Base-by-base conservation (phyloP, 2,113 vertebrate genomes). In the Danionella cerebrum region DNA sequence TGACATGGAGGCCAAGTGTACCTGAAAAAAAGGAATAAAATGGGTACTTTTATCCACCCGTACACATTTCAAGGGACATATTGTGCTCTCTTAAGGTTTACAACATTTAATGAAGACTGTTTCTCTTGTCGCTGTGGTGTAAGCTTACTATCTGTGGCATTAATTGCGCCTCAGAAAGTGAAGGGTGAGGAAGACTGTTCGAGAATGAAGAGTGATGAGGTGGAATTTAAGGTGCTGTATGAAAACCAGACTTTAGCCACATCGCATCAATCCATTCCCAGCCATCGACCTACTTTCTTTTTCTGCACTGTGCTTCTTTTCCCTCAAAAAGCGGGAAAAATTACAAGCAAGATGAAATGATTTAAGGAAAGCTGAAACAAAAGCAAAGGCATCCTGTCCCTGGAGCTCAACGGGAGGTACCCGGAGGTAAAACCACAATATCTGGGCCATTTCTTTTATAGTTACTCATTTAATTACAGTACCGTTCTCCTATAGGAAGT, bases 1-100 rank as follows among this genome's bases (percentile, higher is more conserved):
- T 65, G 88, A 90, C 75, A 84, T 93, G 86, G 91, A 93, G 72
- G 89, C 89, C 65, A 92, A 91, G 79, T 89, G 90, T 70, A 77
- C 85, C 59, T 92, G 78, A 91, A 54, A 58, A 29, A 66, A 51
- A 18, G 3, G 7, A 2, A 14, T 10, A 31, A 18, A 51, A 16
- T 63, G 45, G 5, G 2, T 27, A 21, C 21, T 52, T 29, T 25
- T 50, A 64, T 38, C 2, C 10, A 18, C 25, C 11, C 18, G 5
- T 5, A 13, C 19, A 31, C 9, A 6, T 18, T 36, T 13, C 6
- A 18, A n/a, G n/a, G 55, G 19, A 24, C 1, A 39, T 33, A 29
- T 65, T 38, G 21, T 3, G 2, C 16, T 14, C 42, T 13, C 4
- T 16, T 14, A 33, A 24, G 14, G 13, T 29, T 19, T 58, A 59